Percentiles rank a stretch among this genome's conserved stretches.
phyloP scores from a whole-genome alignment of 2,113 vertebrate species.

The Rousettus leschenaultii region DNA sequence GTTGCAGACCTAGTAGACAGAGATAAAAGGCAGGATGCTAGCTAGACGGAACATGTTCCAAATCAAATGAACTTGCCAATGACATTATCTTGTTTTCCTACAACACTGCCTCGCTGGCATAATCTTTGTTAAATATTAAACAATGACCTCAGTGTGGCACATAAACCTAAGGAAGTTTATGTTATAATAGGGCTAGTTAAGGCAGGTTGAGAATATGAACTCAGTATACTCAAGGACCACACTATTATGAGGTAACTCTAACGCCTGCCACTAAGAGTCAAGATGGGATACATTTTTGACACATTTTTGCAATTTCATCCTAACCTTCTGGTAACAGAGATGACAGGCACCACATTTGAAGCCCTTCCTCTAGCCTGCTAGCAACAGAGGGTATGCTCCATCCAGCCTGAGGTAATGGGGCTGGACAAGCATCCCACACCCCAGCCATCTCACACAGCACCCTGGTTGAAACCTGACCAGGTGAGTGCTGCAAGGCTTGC shows the following conservation, averaged over 20 bases:
- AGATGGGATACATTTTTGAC: background rate
- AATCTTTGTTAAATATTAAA: slow-evolving; percentile 47
- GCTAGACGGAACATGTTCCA: background rate
- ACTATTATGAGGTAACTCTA: background rate
- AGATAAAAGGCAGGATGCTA: background rate
- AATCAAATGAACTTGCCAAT: background rate
- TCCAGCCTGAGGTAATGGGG: background rate
- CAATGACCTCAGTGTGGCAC: background rate
- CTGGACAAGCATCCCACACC: background rate
- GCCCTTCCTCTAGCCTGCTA: background rate
- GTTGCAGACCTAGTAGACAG: background rate
- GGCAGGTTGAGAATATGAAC: background rate
- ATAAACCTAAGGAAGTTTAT: background rate
- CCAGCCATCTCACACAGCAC: background rate
- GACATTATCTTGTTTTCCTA: background rate
- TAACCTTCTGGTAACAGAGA: background rate
- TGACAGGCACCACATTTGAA: background rate
- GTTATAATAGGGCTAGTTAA: background rate
- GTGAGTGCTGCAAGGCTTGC: no score
- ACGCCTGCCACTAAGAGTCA: background rate
- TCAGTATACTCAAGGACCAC: background rate
- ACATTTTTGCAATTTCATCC: background rate
- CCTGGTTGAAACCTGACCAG: no score
- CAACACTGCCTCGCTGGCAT: background rate
- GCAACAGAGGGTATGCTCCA: background rate